A percentile compares a stretch with the other conserved stretches of the same genome.
Evolutionary conservation across 2,797 vertebrate species (phyloP).

Genomic region (Cephalopachus bancanus): DNA sequence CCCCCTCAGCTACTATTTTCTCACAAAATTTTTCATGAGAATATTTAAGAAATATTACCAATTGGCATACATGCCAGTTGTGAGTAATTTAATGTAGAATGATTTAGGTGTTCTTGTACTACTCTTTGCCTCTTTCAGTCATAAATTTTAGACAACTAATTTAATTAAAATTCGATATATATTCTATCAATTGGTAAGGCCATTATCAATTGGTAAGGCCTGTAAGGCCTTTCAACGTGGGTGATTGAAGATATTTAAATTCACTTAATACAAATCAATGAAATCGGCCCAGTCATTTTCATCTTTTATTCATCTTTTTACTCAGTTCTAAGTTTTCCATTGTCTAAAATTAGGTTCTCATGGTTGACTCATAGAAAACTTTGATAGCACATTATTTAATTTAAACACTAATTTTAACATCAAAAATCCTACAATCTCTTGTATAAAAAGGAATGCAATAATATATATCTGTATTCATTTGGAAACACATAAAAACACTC

Average conservation of each 20-base stretch:
- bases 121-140: slow-evolving; percentile 72
- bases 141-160: slow-evolving; percentile 76
- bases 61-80: slow-evolving; percentile 61
- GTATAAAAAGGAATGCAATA: neutral
- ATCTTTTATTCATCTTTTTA: slow-evolving; percentile 4
- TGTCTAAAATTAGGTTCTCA: slow-evolving; percentile 13
- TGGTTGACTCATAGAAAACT: slow-evolving; percentile 46
- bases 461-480: neutral
- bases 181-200: slow-evolving; percentile 57
- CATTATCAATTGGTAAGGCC: slow-evolving; percentile 68
- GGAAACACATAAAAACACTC: neutral
- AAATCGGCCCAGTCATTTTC: neutral
- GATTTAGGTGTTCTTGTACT: slow-evolving; percentile 81
- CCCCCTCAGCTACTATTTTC: slow-evolving; percentile 14
- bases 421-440: neutral
- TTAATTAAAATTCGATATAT: slow-evolving; percentile 66
- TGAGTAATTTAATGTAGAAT: slow-evolving; percentile 79
- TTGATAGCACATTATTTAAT: slow-evolving; percentile 44
- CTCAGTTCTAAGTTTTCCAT: slow-evolving; percentile 3
- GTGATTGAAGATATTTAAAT: slow-evolving; percentile 65
- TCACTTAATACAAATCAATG: slow-evolving; percentile 34
- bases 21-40: slow-evolving; percentile 80
- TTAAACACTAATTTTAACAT: slow-evolving; percentile 51
- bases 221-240: slow-evolving; percentile 66
- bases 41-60: slow-evolving; percentile 84